Evolutionary conservation across 2,797 vertebrate genomes (phyloP).

Genomic region (Aldrovandia affinis): DNA sequence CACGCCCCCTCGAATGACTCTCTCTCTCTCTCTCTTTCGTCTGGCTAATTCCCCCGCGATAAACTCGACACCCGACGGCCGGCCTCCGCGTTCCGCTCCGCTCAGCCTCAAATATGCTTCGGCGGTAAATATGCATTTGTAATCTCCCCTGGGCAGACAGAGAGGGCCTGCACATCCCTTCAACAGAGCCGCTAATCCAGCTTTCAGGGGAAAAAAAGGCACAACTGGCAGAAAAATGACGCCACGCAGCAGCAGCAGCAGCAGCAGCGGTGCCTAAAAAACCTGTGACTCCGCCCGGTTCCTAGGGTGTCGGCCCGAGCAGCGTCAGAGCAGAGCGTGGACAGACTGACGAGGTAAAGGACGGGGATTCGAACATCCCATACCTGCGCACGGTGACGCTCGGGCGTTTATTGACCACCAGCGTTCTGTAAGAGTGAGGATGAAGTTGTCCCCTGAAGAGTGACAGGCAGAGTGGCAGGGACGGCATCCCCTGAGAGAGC

Average conservation of each 20-base stretch:
- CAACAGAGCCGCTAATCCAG: neutral
- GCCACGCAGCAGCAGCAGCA: slow-evolving; percentile 29
- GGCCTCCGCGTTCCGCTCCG: neutral
- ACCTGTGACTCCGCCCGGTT: slow-evolving; percentile 39
- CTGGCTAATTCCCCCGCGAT: neutral
- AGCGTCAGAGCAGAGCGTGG: slow-evolving; percentile 37
- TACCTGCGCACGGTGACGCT: neutral
- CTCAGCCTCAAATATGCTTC: neutral
- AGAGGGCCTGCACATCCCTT: neutral
- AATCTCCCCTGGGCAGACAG: slow-evolving; percentile 16
- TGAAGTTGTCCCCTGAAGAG: neutral
- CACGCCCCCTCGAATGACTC: neutral
- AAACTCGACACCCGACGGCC: neutral
- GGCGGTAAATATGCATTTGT: neutral
- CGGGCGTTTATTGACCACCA: neutral
- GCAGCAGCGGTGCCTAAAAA: neutral
- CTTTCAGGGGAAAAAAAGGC: slow-evolving; percentile 35
- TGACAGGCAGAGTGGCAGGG: neutral
- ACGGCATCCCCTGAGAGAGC: neutral
- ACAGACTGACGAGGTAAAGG: slow-evolving; percentile 44
- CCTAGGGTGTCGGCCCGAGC: slow-evolving; percentile 49
- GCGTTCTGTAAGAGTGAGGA: neutral
- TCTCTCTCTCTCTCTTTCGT: neutral
- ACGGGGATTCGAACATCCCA: neutral
- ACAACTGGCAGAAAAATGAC: slow-evolving; percentile 29